phyloP scores from a whole-genome alignment of 2,797 vertebrate genomes.

The Streptopelia turtur region DNA sequence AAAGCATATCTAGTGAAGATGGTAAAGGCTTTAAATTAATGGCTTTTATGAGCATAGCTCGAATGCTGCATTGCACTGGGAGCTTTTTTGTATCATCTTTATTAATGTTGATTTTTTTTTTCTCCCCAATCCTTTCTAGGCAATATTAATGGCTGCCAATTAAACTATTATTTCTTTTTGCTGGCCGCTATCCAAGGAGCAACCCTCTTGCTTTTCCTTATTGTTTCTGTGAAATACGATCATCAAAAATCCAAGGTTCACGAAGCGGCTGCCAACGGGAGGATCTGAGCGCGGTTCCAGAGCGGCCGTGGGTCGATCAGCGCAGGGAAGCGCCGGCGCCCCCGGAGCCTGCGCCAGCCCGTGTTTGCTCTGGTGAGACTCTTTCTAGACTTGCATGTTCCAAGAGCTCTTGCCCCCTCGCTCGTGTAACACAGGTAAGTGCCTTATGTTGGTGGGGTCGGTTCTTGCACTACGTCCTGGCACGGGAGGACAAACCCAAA shows the following conservation, averaged over 20 bases:
- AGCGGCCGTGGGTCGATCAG: not conserved
- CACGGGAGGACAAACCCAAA: not conserved
- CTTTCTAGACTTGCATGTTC: not conserved
- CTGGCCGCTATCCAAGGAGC: constrained; percentile 93
- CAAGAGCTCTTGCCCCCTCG: not conserved
- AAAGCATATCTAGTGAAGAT: not conserved
- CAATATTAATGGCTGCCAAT: constrained; percentile 93
- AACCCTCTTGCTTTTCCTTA: constrained; percentile 93
- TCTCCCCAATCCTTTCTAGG: constrained; percentile 74
- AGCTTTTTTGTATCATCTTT: not conserved
- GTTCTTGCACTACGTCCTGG: not conserved
- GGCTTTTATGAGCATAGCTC: not conserved
- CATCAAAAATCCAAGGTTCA: constrained; percentile 73
- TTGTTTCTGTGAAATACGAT: constrained; percentile 92
- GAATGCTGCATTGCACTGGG: not conserved
- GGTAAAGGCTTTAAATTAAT: not conserved
- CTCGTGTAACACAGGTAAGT: constrained; percentile 25
- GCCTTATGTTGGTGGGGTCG: constrained; percentile 44
- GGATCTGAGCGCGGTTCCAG: constrained; percentile 54
- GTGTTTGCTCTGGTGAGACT: not conserved
- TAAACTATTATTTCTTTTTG: constrained; percentile 97
- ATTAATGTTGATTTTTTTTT: not conserved
- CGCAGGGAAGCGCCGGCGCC: not conserved
- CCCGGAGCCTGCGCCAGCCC: not conserved
- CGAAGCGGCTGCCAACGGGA: not conserved